Percentiles rank a stretch among this genome's conserved stretches.
phyloP scores from a whole-genome alignment of 2,113 vertebrate genomes.

The Pterocles gutturalis region DNA sequence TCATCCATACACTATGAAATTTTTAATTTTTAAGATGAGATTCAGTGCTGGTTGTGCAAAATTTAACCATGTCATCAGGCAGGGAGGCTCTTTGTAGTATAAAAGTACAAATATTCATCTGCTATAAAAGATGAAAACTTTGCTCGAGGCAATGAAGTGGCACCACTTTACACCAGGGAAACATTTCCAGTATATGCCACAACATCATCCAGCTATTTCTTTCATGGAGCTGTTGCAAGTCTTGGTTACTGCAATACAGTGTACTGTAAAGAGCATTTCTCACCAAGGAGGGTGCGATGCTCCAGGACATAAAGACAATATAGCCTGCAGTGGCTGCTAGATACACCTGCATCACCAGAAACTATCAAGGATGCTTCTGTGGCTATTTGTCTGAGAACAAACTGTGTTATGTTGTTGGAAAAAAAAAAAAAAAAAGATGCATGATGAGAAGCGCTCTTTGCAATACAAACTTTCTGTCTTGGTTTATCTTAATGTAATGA shows the following conservation, averaged over 20 bases:
- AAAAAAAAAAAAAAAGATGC: background rate
- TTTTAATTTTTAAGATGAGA: background rate
- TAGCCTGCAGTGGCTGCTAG: background rate
- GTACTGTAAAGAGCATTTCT: background rate
- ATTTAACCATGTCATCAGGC: accelerated
- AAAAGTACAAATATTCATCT: background rate
- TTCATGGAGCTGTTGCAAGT: background rate
- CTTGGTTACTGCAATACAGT: background rate
- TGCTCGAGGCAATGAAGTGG: background rate
- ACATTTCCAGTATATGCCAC: background rate
- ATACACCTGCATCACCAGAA: background rate
- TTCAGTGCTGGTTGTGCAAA: background rate
- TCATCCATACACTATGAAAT: background rate
- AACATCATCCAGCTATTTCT: background rate
- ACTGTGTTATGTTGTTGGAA: background rate
- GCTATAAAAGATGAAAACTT: background rate
- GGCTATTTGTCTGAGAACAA: background rate
- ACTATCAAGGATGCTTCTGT: background rate
- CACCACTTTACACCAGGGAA: background rate
- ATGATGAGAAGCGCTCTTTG: background rate
- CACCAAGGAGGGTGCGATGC: background rate
- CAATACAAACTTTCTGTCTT: background rate
- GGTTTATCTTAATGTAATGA: background rate
- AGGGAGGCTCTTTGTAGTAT: background rate
- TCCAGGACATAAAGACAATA: background rate